A percentile compares a stretch with the other conserved stretches of the same genome.
phyloP scores from a whole-genome alignment of 2,113 vertebrate species.

The Corythaeola cristata region DNA sequence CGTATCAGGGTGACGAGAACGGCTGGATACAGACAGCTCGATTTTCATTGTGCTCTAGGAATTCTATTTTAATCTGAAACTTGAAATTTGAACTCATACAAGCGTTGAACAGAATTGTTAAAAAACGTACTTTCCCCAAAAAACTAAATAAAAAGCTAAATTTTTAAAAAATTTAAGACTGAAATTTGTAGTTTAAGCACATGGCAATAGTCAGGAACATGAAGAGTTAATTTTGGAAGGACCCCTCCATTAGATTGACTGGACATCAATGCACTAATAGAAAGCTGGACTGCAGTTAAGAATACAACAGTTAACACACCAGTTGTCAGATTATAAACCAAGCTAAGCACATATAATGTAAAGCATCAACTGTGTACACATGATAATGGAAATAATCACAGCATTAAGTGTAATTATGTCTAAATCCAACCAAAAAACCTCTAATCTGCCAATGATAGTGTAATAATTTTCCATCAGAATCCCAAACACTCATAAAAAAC shows the following conservation, averaged over 20 bases:
- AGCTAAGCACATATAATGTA: neutral
- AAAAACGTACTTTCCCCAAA: neutral
- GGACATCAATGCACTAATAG: neutral
- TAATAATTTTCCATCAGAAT: neutral
- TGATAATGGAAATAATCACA: conserved; percentile 11
- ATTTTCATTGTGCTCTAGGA: neutral
- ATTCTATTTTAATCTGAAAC: neutral
- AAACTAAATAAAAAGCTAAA: neutral
- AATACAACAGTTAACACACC: neutral
- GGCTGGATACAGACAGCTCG: neutral
- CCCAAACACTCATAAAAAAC: neutral
- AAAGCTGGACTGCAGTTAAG: neutral
- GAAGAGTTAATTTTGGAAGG: neutral
- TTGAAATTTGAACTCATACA: neutral
- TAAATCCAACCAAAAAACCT: neutral
- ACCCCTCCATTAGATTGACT: neutral
- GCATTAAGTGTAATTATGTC: neutral
- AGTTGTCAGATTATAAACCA: neutral
- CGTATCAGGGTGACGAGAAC: neutral
- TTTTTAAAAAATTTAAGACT: neutral
- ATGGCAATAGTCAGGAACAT: neutral
- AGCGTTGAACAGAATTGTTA: neutral
- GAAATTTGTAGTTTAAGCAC: neutral
- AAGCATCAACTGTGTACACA: neutral
- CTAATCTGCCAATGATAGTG: neutral